Evolutionary conservation across 2,113 vertebrate genomes (phyloP), one percentile per base, ranked within the genome.

Genomic region (Chloropsis cyanopogon): DNA sequence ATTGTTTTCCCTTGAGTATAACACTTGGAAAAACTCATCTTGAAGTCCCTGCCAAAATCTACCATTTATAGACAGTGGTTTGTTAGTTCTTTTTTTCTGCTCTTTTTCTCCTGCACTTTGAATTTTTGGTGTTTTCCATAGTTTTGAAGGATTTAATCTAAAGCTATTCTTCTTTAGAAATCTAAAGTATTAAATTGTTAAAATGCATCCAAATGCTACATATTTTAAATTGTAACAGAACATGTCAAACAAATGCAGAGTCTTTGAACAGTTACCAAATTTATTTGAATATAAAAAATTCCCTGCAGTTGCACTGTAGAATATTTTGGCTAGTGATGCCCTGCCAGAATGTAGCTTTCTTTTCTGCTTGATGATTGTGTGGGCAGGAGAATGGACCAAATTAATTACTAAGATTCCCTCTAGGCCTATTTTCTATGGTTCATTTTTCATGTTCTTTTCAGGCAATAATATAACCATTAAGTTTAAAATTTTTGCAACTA

Each of bases 401-500:
- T 78, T 76, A 88, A 73, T 92, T 88, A 37, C 37, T 35, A 50
- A 78, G 42, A 91, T 78, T 91, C 60, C 54, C 64, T 78, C 57
- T 28, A 75, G 83, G 49, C 52, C 47, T 75, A 26, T 95, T 92
- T 91, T 70, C 46, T 84, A 12, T 2, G 21, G 60, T 89, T 94
- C 64, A 70, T 88, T 95, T 95, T 93, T 69, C 80, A 69, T 1
- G 0, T 50, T 88, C 57, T 92, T 85, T 85, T 82, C 63, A 83
- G 28, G n/a, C 31, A 80, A 80, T 70, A 56, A 44, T 82, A 71
- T 80, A 92, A 82, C 69, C 5, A 5, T 86, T 88, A 44, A 60
- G 46, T 69, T 93, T 87, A 57, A 88, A 37, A 31, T 80, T 88
- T 94, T 90, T 90, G 44, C 53, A 88, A n/a, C 71, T 83, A 82